Evolutionary conservation across 1,140 invertebrate genomes (phyloP), one percentile per base, ranked within the genome.

Genomic region (Brachionus asplanchnoidis): DNA sequence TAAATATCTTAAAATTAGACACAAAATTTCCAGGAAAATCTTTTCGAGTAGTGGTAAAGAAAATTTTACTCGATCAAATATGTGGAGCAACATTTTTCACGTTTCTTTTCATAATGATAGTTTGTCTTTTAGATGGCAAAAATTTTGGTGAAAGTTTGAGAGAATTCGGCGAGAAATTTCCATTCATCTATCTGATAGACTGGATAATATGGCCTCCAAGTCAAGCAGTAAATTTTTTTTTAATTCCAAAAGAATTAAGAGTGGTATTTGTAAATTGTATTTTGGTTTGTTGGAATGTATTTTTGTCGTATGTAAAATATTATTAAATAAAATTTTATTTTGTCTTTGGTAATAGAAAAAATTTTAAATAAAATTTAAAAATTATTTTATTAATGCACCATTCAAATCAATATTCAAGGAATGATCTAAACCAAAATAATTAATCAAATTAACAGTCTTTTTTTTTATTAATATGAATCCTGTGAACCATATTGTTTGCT

Each of bases 221-320:
- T 66, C 86, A 87, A 70, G 66, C 84, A 8, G 42, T 87, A 65
- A 87, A 87, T 78, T 87, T 87, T 77, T 84, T 23, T 36, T 84
- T 86, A 23, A 17, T 87, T 9, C 82, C 83, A 14, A 85, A 85
- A 28, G 82, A 86, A 14, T 83, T 86, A 23, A 68, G 86, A 14
- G 86, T 87, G 7, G 14, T 87, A 1, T 87, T 86, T 70, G 86
- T 87, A 11, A 84, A 78, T 80, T 17, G 44, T 8, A 75, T 84
- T 14, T 42, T 86, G 8, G 66, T 85, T 4, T 32, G 80, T 23
- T 87, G 86, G 86, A 84, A 87, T 68, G n/a, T 73, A 8, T 87
- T 87, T 68, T 79, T 87, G 17, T 86, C 86, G 0, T 87, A 85
- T 70, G 60, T 85, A 8, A 87, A 87, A 86, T 84, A 87, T 79